These are phyloP conservation scores for Muschampia plurimacula DNA, from an alignment of 2,888 invertebrate species.

Conservation along the genomic window DNA sequence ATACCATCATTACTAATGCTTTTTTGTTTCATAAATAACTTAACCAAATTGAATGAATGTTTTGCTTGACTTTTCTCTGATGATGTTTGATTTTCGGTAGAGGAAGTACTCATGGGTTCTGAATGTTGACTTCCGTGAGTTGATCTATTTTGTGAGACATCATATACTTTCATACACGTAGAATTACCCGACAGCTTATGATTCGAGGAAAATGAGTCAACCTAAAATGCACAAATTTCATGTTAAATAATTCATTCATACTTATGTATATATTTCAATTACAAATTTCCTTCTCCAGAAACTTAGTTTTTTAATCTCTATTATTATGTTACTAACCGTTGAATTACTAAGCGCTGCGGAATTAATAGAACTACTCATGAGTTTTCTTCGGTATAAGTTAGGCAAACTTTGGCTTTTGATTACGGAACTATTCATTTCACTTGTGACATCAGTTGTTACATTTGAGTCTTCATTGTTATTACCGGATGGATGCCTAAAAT, in stretches of 20 bases:
- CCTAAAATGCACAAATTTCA: constrained; percentile 62
- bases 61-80: constrained; percentile 86
- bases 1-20: constrained; percentile 92
- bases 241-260: constrained; percentile 9
- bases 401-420: constrained; percentile 87
- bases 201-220: constrained; percentile 80
- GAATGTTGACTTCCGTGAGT: constrained; percentile 79
- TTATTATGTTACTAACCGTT: constrained; percentile 79
- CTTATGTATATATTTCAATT: constrained; percentile 9
- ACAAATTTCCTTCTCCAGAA: constrained; percentile 25
- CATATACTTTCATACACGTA: constrained; percentile 80
- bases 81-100: constrained; percentile 79
- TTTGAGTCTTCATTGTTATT: constrained; percentile 88
- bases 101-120: constrained; percentile 83
- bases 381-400: constrained; percentile 87
- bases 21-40: constrained; percentile 95
- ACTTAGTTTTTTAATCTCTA: no score
- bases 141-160: constrained; percentile 77
- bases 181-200: constrained; percentile 76
- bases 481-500: constrained; percentile 90
- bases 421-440: constrained; percentile 86
- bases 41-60: constrained; percentile 92
- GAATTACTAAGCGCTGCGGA: constrained; percentile 88
- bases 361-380: constrained; percentile 79
- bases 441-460: constrained; percentile 82